Conservation (phyloP, 2,113 vertebrate genomes). For the Smithornis capensis region DNA sequence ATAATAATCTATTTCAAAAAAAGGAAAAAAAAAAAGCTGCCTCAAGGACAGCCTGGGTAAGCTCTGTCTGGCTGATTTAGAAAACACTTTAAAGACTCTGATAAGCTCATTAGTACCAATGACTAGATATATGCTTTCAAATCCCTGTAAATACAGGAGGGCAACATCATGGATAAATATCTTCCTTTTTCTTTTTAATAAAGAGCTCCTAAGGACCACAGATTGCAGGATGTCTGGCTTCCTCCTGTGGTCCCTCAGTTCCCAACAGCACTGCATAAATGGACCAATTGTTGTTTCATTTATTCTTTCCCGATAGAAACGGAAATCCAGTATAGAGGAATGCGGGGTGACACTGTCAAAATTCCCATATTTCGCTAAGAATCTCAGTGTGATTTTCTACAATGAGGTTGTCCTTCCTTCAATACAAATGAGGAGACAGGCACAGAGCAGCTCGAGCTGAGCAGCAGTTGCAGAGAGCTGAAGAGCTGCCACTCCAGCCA, state of each 20-base stretch:
- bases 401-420: neutral
- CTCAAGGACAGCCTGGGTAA: neutral
- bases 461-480: neutral
- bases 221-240: neutral
- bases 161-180: neutral
- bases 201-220: neutral
- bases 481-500: neutral
- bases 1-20: neutral
- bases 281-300: neutral
- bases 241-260: neutral
- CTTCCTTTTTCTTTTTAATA: neutral
- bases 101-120: conserved; percentile 55
- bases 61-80: neutral
- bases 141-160: neutral
- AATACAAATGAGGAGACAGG: neutral
- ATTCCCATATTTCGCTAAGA: neutral
- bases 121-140: neutral
- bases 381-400: neutral
- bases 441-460: neutral
- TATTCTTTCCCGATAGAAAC: neutral
- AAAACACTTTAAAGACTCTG: conserved; percentile 33
- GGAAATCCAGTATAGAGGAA: neutral
- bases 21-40: neutral
- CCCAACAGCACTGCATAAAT: neutral
- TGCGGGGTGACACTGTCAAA: neutral